Conservation (phyloP, 2,888 invertebrate species). For the Periphyllus acericola region DNA sequence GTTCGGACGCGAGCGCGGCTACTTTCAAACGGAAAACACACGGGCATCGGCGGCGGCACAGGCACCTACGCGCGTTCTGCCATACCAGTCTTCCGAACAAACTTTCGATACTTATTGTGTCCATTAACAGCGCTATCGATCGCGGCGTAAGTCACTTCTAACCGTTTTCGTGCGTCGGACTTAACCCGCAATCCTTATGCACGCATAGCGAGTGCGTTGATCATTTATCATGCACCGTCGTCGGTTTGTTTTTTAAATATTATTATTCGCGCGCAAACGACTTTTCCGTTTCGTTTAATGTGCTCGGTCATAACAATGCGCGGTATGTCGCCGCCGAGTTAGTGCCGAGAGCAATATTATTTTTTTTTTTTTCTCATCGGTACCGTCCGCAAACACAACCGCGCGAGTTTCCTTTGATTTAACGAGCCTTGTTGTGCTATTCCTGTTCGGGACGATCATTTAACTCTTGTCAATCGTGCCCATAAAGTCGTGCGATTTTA, state of each 20-base stretch:
- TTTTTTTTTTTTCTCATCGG: not conserved
- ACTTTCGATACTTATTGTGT: too few relatives aligned
- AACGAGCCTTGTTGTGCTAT: not conserved
- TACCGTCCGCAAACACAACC: not conserved
- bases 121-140: not conserved
- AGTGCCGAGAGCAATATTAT: not conserved
- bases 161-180: too few relatives aligned
- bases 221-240: not conserved
- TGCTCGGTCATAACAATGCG: not conserved
- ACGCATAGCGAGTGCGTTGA: too few relatives aligned
- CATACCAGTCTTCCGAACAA: not conserved
- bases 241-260: not conserved
- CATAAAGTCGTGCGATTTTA: too few relatives aligned
- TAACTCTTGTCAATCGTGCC: not conserved
- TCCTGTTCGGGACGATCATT: not conserved
- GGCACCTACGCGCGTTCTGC: too few relatives aligned
- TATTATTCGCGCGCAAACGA: not conserved
- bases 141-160: too few relatives aligned
- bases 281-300: not conserved
- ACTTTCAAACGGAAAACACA: conserved; percentile 16
- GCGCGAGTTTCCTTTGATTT: not conserved
- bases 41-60: too few relatives aligned
- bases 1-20: not conserved
- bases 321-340: not conserved
- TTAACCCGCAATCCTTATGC: too few relatives aligned